Conservation (phyloP, 2,797 vertebrate species). For the Antennarius maculatus region DNA sequence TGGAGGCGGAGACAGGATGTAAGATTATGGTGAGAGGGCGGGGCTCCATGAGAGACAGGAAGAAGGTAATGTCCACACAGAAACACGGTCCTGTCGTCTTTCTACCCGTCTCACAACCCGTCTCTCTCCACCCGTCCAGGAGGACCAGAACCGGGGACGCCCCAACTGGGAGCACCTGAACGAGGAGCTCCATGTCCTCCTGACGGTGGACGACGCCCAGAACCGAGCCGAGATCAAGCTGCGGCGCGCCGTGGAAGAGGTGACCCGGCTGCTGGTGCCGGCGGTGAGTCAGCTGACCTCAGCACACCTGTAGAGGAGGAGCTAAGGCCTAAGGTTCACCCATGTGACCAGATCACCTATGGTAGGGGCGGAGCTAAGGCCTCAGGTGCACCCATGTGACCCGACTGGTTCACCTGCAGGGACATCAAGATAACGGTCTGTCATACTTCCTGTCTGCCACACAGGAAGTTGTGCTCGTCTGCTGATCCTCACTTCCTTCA, state of each 20-base stretch:
- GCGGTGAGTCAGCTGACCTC: conserved; percentile 87
- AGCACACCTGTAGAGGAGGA: background rate
- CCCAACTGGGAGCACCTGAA: conserved; percentile 99
- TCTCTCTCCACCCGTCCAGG: conserved; percentile 76
- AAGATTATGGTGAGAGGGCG: conserved; percentile 97
- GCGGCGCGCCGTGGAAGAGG: conserved; percentile 96
- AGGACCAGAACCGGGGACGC: conserved; percentile 98
- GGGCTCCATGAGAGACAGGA: conserved; percentile 96
- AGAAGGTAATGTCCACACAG: conserved; percentile 82
- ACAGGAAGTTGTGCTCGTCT: conserved; percentile 23
- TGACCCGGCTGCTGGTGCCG: conserved; percentile 96
- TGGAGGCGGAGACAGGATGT: conserved; percentile 94
- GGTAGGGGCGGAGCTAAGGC: background rate
- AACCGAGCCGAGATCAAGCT: conserved; percentile 99
- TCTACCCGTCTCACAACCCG: background rate
- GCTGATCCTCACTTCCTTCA: conserved; percentile 16
- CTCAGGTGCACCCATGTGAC: background rate
- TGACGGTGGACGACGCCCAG: conserved; percentile 99
- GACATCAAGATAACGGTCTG: too few species aligned
- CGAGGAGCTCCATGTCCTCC: conserved; percentile 97
- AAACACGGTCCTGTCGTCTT: background rate
- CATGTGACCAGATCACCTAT: too few species aligned
- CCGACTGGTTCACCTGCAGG: background rate
- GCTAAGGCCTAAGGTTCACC: background rate
- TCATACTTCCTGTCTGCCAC: background rate